Base-by-base conservation (phyloP, 2,113 vertebrate genomes). In the Hemiscyllium ocellatum region DNA sequence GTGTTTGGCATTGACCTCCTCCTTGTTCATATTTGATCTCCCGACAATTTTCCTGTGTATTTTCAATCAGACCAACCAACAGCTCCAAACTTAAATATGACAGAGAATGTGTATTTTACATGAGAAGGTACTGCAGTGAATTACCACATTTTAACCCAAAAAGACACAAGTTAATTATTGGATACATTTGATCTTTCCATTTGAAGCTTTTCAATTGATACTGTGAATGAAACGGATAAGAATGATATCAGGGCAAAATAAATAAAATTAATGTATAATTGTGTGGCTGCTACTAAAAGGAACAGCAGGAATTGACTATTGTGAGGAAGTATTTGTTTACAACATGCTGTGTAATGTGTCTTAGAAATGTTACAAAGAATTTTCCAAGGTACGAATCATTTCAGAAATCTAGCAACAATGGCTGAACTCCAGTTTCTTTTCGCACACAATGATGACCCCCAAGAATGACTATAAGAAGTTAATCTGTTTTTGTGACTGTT, bases 61-160 rank as follows among this genome's bases (percentile, higher is more conserved):
- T 93, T 91, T 91, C 52, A 87, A 37, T 93, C 89, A 93, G 89
- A 24, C 89, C 66, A 93, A 37, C 33, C 89, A 93, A n/a, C 50
- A 87, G 0, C 85, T 52, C 65, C 37, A 68, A 37, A 66, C 89
- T 93, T 22, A 66, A 93, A 33, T 15, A 93, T 93, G 13, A 2
- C 20, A 20, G 33, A 7, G 61, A 6, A 93, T 42, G 4, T 66
- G 4, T 80, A 65, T 17, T 15, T 93, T n/a, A 68, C 17, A 37
- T 15, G 65, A 37, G 29, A 91, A 20, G 89, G 20, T 65, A 37
- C 50, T 37, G n/a, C 17, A n/a, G 33, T 66, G 89, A 37, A 37
- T 66, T n/a, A 37, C 61, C 15, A 37, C n/a, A 93, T 93, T 7
- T 93, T 66, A 68, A 47, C 6, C 37, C 17, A 83, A 42, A 83